A percentile compares a stretch with the other conserved stretches of the same genome.
phyloP scores from a whole-genome alignment of 2,888 invertebrate genomes.

The Phyllotreta striolata region DNA sequence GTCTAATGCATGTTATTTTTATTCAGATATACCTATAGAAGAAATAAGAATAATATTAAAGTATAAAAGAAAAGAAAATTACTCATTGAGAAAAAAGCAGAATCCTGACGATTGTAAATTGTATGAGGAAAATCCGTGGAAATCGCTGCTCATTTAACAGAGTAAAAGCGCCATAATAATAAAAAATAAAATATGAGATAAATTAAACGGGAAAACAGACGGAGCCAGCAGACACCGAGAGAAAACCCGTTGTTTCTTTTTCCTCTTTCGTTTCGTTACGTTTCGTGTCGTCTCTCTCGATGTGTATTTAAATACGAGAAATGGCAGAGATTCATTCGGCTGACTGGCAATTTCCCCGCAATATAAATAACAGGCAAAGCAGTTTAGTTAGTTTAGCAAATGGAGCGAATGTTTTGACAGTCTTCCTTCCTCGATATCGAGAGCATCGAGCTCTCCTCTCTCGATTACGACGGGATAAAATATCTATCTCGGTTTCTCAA shows the following conservation, averaged over 20 bases:
- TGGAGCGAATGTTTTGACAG: constrained; percentile 64
- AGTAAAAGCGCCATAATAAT: constrained; percentile 16
- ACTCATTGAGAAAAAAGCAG: too few relatives aligned
- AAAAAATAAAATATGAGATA: constrained; percentile 31
- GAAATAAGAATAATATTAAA: too few relatives aligned
- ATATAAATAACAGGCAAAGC: constrained; percentile 63
- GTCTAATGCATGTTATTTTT: too few relatives aligned
- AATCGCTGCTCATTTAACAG: constrained; percentile 20
- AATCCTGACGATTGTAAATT: too few relatives aligned
- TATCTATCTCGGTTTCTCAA: constrained; percentile 36
- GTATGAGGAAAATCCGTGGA: constrained; percentile 8
- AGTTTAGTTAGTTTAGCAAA: constrained; percentile 65
- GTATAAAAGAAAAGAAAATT: too few relatives aligned
- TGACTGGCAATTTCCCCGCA: constrained; percentile 52
- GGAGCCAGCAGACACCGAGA: background rate
- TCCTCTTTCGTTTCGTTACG: constrained; percentile 18
- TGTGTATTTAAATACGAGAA: constrained; percentile 42
- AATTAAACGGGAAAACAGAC: constrained; percentile 37
- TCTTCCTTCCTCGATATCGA: constrained; percentile 48
- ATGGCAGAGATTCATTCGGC: constrained; percentile 34
- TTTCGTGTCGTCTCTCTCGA: constrained; percentile 23
- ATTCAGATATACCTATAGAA: too few relatives aligned
- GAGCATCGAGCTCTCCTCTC: constrained; percentile 38
- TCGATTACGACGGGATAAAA: constrained; percentile 52
- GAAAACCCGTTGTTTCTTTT: constrained; percentile 14